Conservation (phyloP, 2,797 vertebrate species). For the Scolopax bukidnonensis region DNA sequence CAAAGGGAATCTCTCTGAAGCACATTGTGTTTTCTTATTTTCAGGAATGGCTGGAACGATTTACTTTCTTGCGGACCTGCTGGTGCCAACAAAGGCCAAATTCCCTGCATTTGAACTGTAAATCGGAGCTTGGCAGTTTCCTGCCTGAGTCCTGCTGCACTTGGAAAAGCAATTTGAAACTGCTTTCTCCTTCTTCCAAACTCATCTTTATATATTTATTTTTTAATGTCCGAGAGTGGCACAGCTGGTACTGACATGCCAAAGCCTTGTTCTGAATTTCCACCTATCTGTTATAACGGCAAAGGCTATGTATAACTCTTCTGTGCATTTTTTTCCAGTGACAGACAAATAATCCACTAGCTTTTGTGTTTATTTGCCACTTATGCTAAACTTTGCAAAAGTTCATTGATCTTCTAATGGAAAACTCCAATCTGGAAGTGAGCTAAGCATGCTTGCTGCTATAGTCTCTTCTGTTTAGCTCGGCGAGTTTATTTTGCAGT, state of each 20-base stretch:
- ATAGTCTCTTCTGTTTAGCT: neutral
- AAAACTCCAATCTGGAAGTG: neutral
- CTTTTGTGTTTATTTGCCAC: neutral
- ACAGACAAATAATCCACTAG: neutral
- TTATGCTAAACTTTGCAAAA: neutral
- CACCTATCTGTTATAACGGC: neutral
- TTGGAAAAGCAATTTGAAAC: neutral
- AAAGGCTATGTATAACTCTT: neutral
- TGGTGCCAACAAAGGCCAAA: conserved; percentile 88
- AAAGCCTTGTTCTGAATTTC: neutral
- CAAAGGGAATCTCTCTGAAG: neutral
- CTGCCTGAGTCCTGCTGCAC: neutral
- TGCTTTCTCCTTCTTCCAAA: conserved; percentile 20
- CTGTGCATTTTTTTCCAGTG: neutral
- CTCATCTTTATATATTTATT: neutral
- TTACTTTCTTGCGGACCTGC: conserved; percentile 93
- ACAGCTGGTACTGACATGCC: neutral
- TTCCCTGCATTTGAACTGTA: conserved; percentile 95
- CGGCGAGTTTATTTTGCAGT: neutral
- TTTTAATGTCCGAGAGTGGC: neutral
- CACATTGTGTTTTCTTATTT: conserved; percentile 1
- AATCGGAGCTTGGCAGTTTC: conserved; percentile 18
- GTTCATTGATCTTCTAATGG: neutral
- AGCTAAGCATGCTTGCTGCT: neutral
- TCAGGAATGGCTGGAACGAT: conserved; percentile 97